Percentiles rank a stretch among this genome's conserved stretches.
These are phyloP conservation scores for Macrochelys suwanniensis DNA, from an alignment of 2,797 vertebrate species.

Conservation along the genomic window DNA sequence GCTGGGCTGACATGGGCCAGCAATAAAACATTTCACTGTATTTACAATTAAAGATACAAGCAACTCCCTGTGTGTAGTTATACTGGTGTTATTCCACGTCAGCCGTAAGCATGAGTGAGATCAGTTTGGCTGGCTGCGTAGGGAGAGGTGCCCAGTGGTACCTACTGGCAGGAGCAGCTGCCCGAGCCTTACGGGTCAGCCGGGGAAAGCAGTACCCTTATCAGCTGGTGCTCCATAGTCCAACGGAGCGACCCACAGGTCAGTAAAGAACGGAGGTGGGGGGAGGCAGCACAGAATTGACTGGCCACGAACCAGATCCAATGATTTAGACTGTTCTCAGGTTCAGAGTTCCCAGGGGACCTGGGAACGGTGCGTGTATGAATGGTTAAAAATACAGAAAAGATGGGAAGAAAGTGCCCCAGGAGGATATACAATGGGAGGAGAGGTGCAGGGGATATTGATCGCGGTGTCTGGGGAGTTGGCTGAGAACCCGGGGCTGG, in stretches of 20 bases:
- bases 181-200: background rate
- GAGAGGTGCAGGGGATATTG: background rate
- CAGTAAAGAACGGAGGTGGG: background rate
- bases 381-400: background rate
- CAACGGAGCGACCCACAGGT: background rate
- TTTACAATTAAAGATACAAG: too few species aligned
- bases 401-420: background rate
- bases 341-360: background rate
- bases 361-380: background rate
- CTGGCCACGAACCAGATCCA: background rate
- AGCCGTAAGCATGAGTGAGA: rapidly evolving
- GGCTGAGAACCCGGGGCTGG: rapidly evolving
- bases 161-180: background rate
- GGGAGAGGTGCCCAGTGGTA: background rate
- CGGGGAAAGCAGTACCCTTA: background rate
- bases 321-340: background rate
- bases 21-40: background rate
- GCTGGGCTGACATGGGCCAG: background rate
- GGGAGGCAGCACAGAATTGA: background rate
- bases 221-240: background rate
- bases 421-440: background rate
- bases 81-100: rapidly evolving
- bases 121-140: background rate
- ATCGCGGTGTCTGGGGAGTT: background rate
- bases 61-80: background rate